Conservation (phyloP, 2,113 vertebrate species). For the Dascyllus trimaculatus region DNA sequence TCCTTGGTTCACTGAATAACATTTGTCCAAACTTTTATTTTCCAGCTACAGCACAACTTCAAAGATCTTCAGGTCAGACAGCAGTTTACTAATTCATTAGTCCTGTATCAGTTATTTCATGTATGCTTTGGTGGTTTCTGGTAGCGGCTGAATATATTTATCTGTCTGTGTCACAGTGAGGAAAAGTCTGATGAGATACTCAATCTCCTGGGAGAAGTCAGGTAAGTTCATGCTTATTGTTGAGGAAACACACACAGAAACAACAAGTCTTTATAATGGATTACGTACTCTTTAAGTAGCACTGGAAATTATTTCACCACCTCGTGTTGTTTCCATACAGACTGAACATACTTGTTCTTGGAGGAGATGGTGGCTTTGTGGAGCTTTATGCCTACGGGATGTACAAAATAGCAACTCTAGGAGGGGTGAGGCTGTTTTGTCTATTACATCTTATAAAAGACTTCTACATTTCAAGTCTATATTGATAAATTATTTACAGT, state of each 20-base stretch:
- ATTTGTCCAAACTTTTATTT: slow-evolving; percentile 21
- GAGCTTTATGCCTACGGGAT: slow-evolving; percentile 98
- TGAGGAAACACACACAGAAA: not conserved
- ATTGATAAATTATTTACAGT: not conserved
- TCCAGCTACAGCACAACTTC: slow-evolving; percentile 94
- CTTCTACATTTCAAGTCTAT: too few relatives aligned
- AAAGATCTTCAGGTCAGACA: slow-evolving; percentile 95
- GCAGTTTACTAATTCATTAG: not conserved
- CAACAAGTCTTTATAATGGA: not conserved
- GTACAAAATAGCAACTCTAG: slow-evolving; percentile 96
- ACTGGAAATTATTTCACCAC: not conserved
- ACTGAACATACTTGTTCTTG: slow-evolving; percentile 95
- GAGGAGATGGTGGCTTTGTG: slow-evolving; percentile 91
- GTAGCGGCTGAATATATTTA: not conserved
- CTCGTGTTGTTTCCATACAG: slow-evolving; percentile 73
- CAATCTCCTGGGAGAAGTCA: slow-evolving; percentile 96
- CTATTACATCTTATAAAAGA: not conserved
- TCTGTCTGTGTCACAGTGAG: slow-evolving; percentile 87
- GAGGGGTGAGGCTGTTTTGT: slow-evolving; percentile 82
- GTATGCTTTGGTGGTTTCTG: not conserved
- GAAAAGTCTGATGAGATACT: slow-evolving; percentile 98
- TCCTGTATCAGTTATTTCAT: not conserved
- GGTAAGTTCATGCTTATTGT: slow-evolving; percentile 81
- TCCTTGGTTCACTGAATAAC: not conserved
- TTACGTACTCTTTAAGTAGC: fast-evolving